Conservation (phyloP, 2,797 vertebrate genomes). For the Phrynocephalus guinanensis region DNA sequence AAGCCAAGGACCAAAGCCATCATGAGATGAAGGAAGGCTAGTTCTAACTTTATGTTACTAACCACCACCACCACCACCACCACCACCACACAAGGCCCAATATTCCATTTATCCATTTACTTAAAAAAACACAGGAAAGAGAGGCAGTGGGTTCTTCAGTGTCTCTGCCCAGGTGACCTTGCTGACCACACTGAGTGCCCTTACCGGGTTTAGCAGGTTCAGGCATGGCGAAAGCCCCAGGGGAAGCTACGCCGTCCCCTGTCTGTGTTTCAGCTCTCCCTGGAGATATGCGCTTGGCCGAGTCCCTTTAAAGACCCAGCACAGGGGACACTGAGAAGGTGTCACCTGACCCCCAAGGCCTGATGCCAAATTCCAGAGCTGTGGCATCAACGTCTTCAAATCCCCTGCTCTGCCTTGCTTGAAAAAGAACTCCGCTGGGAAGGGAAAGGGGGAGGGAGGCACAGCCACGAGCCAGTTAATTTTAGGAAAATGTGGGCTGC, state of each 20-base stretch:
- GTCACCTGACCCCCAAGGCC: constrained; percentile 59
- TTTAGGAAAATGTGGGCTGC: neutral
- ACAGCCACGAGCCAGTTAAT: neutral
- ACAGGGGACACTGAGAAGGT: constrained; percentile 54
- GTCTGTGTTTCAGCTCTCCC: constrained; percentile 31
- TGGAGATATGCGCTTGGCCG: constrained; percentile 29
- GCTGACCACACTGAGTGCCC: neutral
- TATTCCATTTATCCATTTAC: neutral
- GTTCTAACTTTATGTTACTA: neutral
- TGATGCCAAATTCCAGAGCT: constrained; percentile 62
- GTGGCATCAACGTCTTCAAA: constrained; percentile 63
- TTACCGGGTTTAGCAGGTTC: constrained; percentile 44
- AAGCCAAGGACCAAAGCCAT: neutral
- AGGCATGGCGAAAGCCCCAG: constrained; percentile 30
- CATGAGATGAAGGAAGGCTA: neutral
- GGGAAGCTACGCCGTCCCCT: constrained; percentile 13
- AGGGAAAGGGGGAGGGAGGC: neutral
- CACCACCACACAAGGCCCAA: neutral
- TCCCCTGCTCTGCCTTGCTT: constrained; percentile 30
- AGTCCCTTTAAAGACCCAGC: constrained; percentile 59
- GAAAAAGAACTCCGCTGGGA: constrained; percentile 26
- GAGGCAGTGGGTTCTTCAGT: neutral
- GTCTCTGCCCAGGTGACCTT: constrained; percentile 6
- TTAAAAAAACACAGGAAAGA: neutral
- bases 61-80: neutral